These are phyloP conservation scores for Megaceryle maxima DNA, from an alignment of 2,113 vertebrate species.

Conservation along the genomic window DNA sequence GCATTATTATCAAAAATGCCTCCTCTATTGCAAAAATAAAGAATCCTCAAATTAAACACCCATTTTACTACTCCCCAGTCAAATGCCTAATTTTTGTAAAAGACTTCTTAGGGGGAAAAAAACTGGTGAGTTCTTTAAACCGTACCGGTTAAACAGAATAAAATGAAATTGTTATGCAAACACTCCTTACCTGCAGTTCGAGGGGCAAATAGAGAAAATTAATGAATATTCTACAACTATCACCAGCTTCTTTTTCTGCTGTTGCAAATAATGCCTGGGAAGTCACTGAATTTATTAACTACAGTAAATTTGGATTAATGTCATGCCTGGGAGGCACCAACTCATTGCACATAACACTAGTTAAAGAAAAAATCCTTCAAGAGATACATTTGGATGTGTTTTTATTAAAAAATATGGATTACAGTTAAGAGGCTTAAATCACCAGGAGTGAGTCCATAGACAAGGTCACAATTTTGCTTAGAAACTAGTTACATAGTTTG, in stretches of 20 bases:
- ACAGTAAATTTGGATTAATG: not conserved
- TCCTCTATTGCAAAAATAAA: conserved; percentile 26
- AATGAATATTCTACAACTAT: not conserved
- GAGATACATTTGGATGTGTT: not conserved
- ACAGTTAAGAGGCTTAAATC: conserved; percentile 34
- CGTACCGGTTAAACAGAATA: not conserved
- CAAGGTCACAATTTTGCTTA: not conserved
- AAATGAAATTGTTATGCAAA: not conserved
- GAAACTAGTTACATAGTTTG: not conserved
- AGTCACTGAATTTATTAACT: not conserved
- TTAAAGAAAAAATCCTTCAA: not conserved
- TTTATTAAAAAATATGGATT: conserved; percentile 22
- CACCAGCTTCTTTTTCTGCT: not conserved
- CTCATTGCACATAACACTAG: not conserved
- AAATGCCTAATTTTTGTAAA: not conserved
- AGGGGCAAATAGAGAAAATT: not conserved
- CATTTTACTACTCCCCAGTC: not conserved
- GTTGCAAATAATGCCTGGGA: not conserved
- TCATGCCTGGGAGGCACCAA: not conserved
- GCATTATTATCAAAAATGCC: conserved; percentile 16
- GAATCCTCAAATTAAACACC: conserved; percentile 21
- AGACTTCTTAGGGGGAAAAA: not conserved
- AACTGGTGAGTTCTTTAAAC: not conserved
- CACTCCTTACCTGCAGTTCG: not conserved
- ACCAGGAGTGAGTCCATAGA: not conserved